Percentiles rank a stretch among this genome's conserved stretches.
These are phyloP conservation scores for Catharus bicknelli DNA, from an alignment of 2,113 vertebrate species.

Conservation along the genomic window DNA sequence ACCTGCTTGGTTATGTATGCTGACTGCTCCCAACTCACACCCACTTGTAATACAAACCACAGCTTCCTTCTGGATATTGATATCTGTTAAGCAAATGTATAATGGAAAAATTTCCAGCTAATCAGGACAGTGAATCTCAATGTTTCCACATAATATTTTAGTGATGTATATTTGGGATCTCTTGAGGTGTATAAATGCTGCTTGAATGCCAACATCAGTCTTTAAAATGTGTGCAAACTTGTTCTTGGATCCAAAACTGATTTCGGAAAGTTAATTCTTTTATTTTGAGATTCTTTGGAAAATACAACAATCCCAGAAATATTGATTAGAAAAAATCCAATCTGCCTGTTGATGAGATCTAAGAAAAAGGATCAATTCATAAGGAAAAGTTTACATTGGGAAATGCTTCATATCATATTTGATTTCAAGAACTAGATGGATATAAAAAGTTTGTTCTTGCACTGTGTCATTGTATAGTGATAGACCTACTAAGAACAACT, in stretches of 20 bases:
- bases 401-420: neutral
- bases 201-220: neutral
- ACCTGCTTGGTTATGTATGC: neutral
- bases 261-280: neutral
- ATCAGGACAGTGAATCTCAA: neutral
- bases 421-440: neutral
- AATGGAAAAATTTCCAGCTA: neutral
- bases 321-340: neutral
- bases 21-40: neutral
- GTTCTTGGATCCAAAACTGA: neutral
- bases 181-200: neutral
- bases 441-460: neutral
- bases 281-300: neutral
- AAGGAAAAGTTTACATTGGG: neutral
- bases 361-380: neutral
- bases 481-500: neutral
- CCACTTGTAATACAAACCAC: neutral
- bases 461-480: neutral
- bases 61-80: conserved; percentile 8
- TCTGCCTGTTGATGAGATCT: neutral
- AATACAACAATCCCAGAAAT: neutral
- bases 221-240: neutral
- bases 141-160: neutral
- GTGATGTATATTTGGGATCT: neutral
- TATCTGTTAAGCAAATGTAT: neutral